Percentiles rank a stretch among this genome's conserved stretches.
These are phyloP conservation scores for Nomia melanderi DNA, from an alignment of 1,140 invertebrate genomes.

Conservation along the genomic window DNA sequence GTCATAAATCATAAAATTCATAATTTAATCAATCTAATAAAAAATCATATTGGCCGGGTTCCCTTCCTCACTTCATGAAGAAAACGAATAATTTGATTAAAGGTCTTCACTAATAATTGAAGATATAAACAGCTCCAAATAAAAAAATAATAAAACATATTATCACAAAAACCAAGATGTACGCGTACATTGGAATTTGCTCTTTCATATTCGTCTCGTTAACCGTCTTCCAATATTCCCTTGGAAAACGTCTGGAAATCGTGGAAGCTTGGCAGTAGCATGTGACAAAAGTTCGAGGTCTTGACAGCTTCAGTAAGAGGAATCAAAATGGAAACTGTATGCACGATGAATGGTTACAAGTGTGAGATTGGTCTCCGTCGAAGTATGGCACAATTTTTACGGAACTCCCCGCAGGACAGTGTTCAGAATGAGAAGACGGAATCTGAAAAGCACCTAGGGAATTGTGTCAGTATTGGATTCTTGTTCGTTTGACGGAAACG, in stretches of 20 bases:
- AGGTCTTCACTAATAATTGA: too few relatives aligned
- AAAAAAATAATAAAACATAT: background rate
- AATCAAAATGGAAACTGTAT: constrained; percentile 21
- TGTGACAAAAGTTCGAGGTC: constrained; percentile 8
- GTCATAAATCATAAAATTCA: too few relatives aligned
- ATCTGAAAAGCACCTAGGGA: background rate
- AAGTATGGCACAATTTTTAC: constrained; percentile 12
- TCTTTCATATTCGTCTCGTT: background rate
- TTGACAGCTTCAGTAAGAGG: constrained; percentile 17
- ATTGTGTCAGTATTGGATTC: background rate
- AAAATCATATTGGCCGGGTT: too few relatives aligned
- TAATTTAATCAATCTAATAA: too few relatives aligned
- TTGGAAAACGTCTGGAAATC: background rate
- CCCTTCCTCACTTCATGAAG: too few relatives aligned
- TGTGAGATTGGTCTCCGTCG: constrained; percentile 14
- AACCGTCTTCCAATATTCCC: background rate
- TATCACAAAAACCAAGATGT: background rate
- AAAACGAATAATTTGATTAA: too few relatives aligned
- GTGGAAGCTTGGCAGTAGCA: background rate
- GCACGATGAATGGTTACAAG: background rate
- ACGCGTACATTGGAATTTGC: background rate
- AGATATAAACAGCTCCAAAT: too few relatives aligned
- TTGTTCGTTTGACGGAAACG: background rate
- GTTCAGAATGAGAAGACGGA: background rate
- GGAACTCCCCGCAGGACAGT: background rate